These are phyloP conservation scores for Zaprionus africanus DNA, from an alignment of 1,140 invertebrate genomes.

Conservation along the genomic window DNA sequence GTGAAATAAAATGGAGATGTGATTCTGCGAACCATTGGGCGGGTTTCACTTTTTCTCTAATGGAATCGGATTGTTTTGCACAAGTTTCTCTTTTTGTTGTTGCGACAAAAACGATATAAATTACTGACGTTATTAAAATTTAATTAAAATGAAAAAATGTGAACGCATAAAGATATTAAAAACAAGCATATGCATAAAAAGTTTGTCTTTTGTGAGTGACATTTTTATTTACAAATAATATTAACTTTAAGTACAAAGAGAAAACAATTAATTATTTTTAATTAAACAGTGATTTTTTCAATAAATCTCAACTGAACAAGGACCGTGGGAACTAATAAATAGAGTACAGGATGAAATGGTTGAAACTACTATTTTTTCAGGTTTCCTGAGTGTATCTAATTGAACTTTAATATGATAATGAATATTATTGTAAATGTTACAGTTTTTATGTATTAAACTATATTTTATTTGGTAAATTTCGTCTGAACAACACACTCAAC, in stretches of 20 bases:
- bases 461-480: background rate
- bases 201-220: conserved; percentile 12
- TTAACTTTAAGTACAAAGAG: conserved; percentile 25
- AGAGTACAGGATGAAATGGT: background rate
- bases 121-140: conserved; percentile 59
- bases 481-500: background rate
- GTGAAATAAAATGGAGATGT: conserved; percentile 23
- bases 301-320: conserved; percentile 5
- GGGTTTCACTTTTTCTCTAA: conserved; percentile 32
- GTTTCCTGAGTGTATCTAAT: background rate
- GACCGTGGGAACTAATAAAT: background rate
- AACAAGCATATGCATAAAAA: conserved; percentile 2
- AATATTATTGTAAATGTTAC: background rate
- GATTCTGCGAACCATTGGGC: conserved; percentile 11
- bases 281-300: conserved; percentile 26
- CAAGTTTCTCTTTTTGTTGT: conserved; percentile 30
- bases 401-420: background rate
- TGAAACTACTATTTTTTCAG: background rate
- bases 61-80: conserved; percentile 32
- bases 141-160: conserved; percentile 66
- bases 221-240: conserved; percentile 40
- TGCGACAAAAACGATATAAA: conserved; percentile 34
- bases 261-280: conserved; percentile 34
- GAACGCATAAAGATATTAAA: conserved; percentile 43
- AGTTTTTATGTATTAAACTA: background rate